Base-by-base conservation (phyloP, 2,797 vertebrate genomes). In the Takifugu ocellatus region DNA sequence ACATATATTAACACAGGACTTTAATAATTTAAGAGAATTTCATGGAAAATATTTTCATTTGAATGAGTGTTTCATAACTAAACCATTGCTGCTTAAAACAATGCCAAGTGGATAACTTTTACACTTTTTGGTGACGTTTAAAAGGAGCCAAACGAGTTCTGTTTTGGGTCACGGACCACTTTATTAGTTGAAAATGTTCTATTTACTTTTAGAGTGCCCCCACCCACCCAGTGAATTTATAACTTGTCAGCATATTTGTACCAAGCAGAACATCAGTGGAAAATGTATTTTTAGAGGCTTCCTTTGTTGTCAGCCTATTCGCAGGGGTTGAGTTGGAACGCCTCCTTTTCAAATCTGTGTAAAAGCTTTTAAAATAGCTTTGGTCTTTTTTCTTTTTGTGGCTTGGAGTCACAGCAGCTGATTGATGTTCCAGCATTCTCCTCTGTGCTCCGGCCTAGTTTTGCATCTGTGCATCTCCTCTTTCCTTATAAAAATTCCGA, bases 401-500 rank as follows among this genome's bases (percentile, higher is more conserved):
- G 27, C 57, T 67, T 25, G 21, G 25, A 43, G 55, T 68, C 68
- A 70, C 3, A 36, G 51, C 42, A 46, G 50, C 55, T 50, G 71
- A 76, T 61, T 75, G 64, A 79, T 74, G 65, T 66, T 65, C 49
- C 57, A 54, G 56, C 77, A 58, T 77, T 73, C 77, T 66, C 70
- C 60, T 76, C 66, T 75, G 72, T 70, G 51, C 77, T 67, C 16
- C 2, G 45, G 63, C 50, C 51, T 56, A 62, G 56, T 70, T 57
- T 59, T 58, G 62, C 62, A 63, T 49, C 15, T 29, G 63, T 24
- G 29, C 57, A 64, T 84, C 74, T 88, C 77, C 73, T 88, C 73
- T 84, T 83, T 80, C 84, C 83, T 85, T 76, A 86, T 88, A 88
- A 88, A 88, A 86, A 84, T 77, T 84, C 83, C 79, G 71, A 63